Evolutionary conservation across 1,140 invertebrate species (phyloP), one percentile per base, ranked within the genome.

Genomic region (Drosophila sucinea): DNA sequence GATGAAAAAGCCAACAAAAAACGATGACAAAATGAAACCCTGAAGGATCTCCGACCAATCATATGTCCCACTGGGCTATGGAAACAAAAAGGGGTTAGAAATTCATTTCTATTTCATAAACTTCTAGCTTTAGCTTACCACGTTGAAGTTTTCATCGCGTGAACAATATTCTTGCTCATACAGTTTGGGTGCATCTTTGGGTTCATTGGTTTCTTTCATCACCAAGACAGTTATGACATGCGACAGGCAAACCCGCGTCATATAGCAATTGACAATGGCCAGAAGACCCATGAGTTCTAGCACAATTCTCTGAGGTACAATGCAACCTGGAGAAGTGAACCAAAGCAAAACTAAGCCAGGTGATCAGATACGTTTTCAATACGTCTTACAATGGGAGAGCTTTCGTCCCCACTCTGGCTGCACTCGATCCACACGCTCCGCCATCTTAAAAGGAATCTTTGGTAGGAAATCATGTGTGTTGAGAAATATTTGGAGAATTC

Each of bases 1-100:
- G 0, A 96, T 76, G 1, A 96, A 94, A 80, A 96, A 96, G 2
- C 95, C 95, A 92, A 95, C 95, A 85, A 95, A 96, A 79, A 96
- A 96, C 0, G 95, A 93, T 44, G 94, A 94, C 2, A 96, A 87
- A 51, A 54, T 25, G 4, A 54, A 23, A 8, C 30, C 41, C 6
- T 64, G 60, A 17, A 64, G 4, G 3, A 17, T 7, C 29, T 47
- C 40, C n/a, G 61, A 44, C 61, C 60, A 61, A 40, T 41, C 27
- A n/a, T 61, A 30, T 5, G 5, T 30, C 1, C 33, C 60, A 11
- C 0, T 5, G 6, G 40, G 27, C 57, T 60, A 27, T 3, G 23
- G 17, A 23, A n/a, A 60, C 5, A 1, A 33, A 6, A 60, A n/a
- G 38, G 32, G 1, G 4, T 4, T 27, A 2, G 0, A 29, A 32